Percentiles rank a stretch among this genome's conserved stretches.
These are phyloP conservation scores for Romanomermis culicivorax DNA, from an alignment of 2,888 invertebrate genomes.

Conservation along the genomic window DNA sequence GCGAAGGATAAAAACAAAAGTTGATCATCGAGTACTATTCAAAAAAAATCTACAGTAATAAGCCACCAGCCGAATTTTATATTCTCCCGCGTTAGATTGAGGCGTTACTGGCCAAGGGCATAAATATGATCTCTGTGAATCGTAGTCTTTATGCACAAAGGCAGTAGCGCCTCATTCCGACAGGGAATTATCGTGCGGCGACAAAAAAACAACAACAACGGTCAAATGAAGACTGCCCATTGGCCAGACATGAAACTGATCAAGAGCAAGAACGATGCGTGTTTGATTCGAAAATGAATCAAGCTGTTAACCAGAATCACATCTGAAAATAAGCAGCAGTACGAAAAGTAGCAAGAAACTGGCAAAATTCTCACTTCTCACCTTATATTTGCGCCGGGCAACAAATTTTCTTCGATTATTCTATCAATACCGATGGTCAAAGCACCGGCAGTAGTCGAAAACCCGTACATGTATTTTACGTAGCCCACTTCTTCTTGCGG, in stretches of 20 bases:
- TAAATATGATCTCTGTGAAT: no score
- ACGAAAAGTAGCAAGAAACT: no score
- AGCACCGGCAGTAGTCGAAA: constrained; percentile 10
- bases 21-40: no score
- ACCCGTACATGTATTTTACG: constrained; percentile 7
- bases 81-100: no score
- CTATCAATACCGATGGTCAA: constrained; percentile 9
- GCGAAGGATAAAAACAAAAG: no score
- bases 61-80: no score
- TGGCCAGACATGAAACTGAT: neutral
- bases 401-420: constrained; percentile 2
- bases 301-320: neutral
- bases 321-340: neutral
- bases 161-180: no score
- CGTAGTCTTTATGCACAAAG: no score
- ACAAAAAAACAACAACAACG: no score
- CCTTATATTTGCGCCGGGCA: constrained; percentile 11
- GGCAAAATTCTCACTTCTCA: neutral
- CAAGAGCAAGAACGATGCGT: neutral
- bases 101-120: constrained; percentile 3
- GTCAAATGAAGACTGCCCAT: neutral
- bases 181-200: no score
- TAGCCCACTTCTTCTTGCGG: constrained; percentile 2
- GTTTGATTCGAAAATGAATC: no score
- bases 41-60: no score